Conservation (phyloP, 1,140 invertebrate species). For the Brachionus plicatilis region DNA sequence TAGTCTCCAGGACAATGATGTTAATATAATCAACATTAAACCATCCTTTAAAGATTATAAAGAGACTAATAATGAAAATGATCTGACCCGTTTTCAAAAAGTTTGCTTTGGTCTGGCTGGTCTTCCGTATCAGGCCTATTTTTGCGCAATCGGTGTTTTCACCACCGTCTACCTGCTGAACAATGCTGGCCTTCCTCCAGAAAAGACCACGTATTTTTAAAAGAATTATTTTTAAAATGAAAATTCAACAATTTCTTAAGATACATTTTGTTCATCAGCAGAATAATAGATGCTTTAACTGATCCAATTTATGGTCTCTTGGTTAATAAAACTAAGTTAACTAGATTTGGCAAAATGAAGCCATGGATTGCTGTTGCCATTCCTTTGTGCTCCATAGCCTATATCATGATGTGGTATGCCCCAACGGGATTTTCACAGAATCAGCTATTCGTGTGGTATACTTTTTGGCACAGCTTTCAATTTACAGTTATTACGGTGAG, state of each 20-base stretch:
- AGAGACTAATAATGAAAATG: background rate
- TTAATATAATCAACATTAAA: background rate
- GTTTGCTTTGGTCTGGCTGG: slow-evolving; percentile 4
- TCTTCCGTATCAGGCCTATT: slow-evolving; percentile 24
- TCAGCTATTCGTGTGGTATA: slow-evolving; percentile 35
- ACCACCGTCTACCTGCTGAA: slow-evolving; percentile 24
- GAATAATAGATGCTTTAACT: slow-evolving; percentile 27
- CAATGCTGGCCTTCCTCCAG: background rate
- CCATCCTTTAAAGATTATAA: background rate
- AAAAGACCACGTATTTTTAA: slow-evolving; percentile 21
- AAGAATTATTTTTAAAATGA: background rate
- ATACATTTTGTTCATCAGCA: slow-evolving; percentile 13
- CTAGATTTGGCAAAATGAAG: slow-evolving; percentile 37
- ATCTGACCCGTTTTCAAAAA: background rate
- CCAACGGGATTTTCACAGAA: slow-evolving; percentile 12
- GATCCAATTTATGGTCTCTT: slow-evolving; percentile 26
- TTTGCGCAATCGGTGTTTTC: slow-evolving; percentile 33
- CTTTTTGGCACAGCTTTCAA: background rate
- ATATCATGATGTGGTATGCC: slow-evolving; percentile 31
- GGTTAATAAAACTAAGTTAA: slow-evolving; percentile 16
- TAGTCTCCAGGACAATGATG: background rate
- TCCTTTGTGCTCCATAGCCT: slow-evolving; percentile 1
- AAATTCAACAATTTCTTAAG: background rate
- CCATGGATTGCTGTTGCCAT: slow-evolving; percentile 31
- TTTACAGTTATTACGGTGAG: slow-evolving; percentile 8